Base-by-base conservation (phyloP, 2,888 invertebrate genomes). In the Trichacis sp. region DNA sequence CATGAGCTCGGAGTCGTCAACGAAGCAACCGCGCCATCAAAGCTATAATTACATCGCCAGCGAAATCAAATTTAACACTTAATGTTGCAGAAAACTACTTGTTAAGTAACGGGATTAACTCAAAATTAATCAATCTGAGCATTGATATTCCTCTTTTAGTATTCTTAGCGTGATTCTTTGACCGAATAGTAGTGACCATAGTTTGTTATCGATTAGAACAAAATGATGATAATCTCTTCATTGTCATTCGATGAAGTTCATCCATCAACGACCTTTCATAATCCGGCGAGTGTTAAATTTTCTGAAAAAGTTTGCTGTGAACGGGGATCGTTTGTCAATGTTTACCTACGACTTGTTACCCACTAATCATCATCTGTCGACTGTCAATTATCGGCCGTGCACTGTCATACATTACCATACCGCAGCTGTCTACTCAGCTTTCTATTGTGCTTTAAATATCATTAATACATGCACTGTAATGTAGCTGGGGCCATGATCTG, bases 1-100 rank as follows among this genome's bases (percentile, higher is more conserved):
- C 46, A 47, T 15, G 29, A 8, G 12, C 42, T 15, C 24, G 46
- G 8, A 20, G 29, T 47, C 46, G 46, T 24, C 46, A 24, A 47
- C 11, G 14, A 24, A 12, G 14, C 14, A 29, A 29, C 17, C n/a
- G 11, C 45, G 19, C 45, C 46, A 24, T 24, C 14, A 12, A 9
- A 12, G 46, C 24, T 47, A 47, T 47, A 47, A 47, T 47, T 47
- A 47, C 24, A 29, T 29, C 29, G 46, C 46, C 24, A 19, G 4
- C 18, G 24, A 47, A 47, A 47, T 47, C 12, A 24, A 47, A 47
- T 47, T 9, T 11, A 18, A 45, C 18, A 45, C 19, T 9, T 17
- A 45, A 45, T 19, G 45, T 18, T 11, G 45, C 15, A 11, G 45
- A 18, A 45, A 45, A 15, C 45, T 19, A 19, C 45, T 45, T 19